These are phyloP conservation scores for Drosophila ezoana DNA, from an alignment of 2,888 invertebrate species.

Conservation along the genomic window DNA sequence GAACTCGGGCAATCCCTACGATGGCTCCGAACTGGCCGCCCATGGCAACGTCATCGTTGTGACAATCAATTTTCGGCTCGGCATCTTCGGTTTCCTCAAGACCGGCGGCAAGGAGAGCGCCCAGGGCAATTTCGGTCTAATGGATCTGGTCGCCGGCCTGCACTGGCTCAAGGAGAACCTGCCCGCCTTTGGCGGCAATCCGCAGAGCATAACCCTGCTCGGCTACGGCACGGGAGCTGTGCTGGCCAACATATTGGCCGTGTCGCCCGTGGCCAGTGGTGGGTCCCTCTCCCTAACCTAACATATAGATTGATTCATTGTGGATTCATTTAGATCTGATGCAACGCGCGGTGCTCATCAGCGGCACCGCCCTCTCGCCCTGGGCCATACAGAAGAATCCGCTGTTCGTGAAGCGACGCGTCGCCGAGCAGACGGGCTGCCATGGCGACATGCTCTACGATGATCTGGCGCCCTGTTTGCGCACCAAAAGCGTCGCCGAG, in stretches of 20 bases:
- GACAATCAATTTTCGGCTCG: slow-evolving; percentile 96
- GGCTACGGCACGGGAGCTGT: slow-evolving; percentile 99
- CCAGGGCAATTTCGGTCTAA: slow-evolving; percentile 95
- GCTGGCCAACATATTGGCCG: slow-evolving; percentile 96
- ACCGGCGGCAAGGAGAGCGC: slow-evolving; percentile 95
- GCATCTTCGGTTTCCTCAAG: slow-evolving; percentile 95
- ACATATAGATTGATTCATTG: no score
- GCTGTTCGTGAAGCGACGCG: slow-evolving; percentile 91
- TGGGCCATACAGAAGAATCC: slow-evolving; percentile 96
- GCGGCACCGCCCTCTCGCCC: slow-evolving; percentile 95
- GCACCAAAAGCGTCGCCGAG: slow-evolving; percentile 91
- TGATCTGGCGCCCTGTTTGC: slow-evolving; percentile 93
- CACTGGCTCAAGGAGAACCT: slow-evolving; percentile 98
- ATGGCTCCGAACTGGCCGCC: slow-evolving; percentile 97
- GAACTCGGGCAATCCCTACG: slow-evolving; percentile 98
- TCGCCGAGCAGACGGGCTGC: slow-evolving; percentile 93
- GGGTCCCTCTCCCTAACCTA: slow-evolving; percentile 59
- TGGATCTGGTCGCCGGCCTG: slow-evolving; percentile 97
- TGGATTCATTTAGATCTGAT: slow-evolving; percentile 88
- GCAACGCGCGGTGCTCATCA: slow-evolving; percentile 93
- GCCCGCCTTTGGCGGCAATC: slow-evolving; percentile 97
- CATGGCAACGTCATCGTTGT: slow-evolving; percentile 95
- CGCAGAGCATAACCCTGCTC: slow-evolving; percentile 95
- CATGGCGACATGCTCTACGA: slow-evolving; percentile 92
- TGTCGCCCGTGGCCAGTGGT: slow-evolving; percentile 98